phyloP scores from a whole-genome alignment of 1,140 invertebrate species.

The Marisa cornuarietis region DNA sequence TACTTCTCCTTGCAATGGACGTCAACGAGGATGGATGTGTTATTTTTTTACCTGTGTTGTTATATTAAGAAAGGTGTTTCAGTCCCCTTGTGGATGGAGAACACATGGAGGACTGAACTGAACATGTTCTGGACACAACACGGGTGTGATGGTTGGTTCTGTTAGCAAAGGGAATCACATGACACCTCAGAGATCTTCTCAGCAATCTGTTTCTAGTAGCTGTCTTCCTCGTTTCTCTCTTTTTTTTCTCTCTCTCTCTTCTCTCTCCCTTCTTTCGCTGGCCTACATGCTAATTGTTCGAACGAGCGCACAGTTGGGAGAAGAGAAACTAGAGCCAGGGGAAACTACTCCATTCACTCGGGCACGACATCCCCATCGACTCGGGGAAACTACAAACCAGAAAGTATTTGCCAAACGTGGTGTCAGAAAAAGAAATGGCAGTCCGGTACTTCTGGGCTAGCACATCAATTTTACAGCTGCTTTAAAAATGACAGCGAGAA shows the following conservation, averaged over 20 bases:
- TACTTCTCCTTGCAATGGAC: too few species aligned
- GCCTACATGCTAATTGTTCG: neutral
- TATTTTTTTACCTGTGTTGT: too few species aligned
- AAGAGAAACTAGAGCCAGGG: constrained; percentile 6
- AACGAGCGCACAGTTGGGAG: neutral
- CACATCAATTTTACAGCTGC: neutral
- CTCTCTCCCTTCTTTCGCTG: neutral
- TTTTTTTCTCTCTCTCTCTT: neutral
- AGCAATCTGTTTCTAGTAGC: too few species aligned
- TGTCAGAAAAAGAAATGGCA: neutral
- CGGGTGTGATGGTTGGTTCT: too few species aligned
- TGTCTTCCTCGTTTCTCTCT: neutral
- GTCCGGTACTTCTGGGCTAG: neutral
- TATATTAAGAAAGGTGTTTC: too few species aligned
- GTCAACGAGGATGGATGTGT: too few species aligned
- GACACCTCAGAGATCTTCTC: too few species aligned
- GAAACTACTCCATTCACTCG: constrained; percentile 7
- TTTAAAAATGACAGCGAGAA: neutral
- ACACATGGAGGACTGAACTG: too few species aligned
- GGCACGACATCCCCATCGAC: constrained; percentile 16
- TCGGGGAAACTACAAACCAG: constrained; percentile 3
- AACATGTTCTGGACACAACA: too few species aligned
- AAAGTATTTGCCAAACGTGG: constrained; percentile 13
- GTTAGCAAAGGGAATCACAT: too few species aligned
- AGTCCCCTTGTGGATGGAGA: too few species aligned